Conservation (phyloP, 2,113 vertebrate genomes). For the Caloenas nicobarica region DNA sequence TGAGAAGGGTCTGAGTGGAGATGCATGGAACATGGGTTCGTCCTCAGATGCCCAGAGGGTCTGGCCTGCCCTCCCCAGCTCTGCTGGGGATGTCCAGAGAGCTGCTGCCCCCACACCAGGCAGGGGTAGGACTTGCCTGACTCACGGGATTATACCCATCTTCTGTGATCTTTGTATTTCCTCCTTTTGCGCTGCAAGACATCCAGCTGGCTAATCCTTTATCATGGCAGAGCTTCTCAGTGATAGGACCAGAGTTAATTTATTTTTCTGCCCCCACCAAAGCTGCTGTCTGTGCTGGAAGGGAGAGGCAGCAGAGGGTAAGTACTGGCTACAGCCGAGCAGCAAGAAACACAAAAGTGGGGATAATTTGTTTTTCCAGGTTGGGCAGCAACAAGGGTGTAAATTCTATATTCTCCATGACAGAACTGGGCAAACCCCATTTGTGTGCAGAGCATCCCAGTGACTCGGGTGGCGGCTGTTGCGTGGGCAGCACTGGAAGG, state of each 20-base stretch:
- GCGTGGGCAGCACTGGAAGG: background rate
- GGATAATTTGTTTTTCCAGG: background rate
- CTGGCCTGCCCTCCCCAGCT: background rate
- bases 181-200: background rate
- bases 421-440: background rate
- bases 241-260: background rate
- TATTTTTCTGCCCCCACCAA: background rate
- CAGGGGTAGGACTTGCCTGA: background rate
- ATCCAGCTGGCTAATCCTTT: background rate
- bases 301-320: background rate
- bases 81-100: background rate
- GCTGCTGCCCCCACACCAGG: background rate
- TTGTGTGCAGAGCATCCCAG: background rate
- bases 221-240: background rate
- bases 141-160: background rate
- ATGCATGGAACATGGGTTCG: background rate
- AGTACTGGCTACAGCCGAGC: background rate
- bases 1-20: background rate
- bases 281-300: background rate
- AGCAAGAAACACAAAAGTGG: background rate
- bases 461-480: background rate
- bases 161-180: background rate
- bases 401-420: background rate
- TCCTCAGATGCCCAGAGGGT: rapidly evolving
- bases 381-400: background rate